These are phyloP conservation scores for Porites lutea DNA, from an alignment of 64 coral and sea anemone genomes.

Conservation along the genomic window DNA sequence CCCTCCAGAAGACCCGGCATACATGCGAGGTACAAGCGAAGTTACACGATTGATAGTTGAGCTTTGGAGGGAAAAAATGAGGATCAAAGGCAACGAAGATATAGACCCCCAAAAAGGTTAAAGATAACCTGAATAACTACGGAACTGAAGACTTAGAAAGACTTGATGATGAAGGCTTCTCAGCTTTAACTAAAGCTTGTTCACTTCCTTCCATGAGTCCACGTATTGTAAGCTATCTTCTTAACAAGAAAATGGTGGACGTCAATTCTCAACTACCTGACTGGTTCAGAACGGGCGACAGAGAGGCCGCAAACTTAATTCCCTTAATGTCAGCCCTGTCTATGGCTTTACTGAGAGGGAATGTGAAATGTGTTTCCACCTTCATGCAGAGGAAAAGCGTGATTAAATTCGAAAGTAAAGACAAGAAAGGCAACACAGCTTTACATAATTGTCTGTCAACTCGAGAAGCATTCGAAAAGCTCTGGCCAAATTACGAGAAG, in stretches of 20 bases:
- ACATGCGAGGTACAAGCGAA: conserved; percentile 48
- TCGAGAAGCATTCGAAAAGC: neutral
- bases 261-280: conserved; percentile 42
- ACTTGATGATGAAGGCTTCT: conserved; percentile 39
- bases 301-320: neutral
- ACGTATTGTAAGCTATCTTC: conserved; percentile 36
- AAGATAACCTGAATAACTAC: conserved; percentile 1
- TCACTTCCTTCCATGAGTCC: conserved; percentile 34
- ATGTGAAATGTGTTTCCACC: neutral
- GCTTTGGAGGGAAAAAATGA: conserved; percentile 5
- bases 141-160: neutral
- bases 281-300: neutral
- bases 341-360: conserved; percentile 35
- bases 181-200: conserved; percentile 64
- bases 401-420: neutral
- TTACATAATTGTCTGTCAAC: conserved; percentile 26
- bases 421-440: conserved; percentile 50
- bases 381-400: conserved; percentile 4
- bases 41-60: conserved; percentile 51
- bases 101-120: neutral
- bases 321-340: conserved; percentile 44
- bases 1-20: neutral
- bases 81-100: neutral
- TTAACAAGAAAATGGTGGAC: conserved; percentile 21
- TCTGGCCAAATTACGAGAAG: no score